Evolutionary conservation across 2,797 vertebrate genomes (phyloP).

Genomic region (Pipistrellus pygmaeus): DNA sequence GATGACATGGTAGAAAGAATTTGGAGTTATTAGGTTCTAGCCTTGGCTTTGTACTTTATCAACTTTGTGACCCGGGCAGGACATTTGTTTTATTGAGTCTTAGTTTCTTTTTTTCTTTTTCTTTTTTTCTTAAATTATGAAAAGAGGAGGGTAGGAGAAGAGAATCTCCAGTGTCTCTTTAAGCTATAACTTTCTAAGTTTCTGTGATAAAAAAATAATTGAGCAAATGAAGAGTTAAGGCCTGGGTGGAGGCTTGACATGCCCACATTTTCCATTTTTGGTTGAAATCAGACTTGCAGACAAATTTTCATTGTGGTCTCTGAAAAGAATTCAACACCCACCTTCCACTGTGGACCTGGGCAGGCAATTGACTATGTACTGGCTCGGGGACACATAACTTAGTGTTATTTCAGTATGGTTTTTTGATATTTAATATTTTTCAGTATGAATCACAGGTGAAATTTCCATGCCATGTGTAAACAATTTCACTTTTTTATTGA

Average conservation of each 20-base stretch:
- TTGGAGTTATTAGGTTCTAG: neutral
- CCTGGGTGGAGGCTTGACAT: slow-evolving; percentile 31
- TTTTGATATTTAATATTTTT: slow-evolving; percentile 74
- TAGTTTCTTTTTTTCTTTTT: neutral
- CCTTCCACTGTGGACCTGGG: slow-evolving; percentile 52
- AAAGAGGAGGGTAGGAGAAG: neutral
- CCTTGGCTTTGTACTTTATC: neutral
- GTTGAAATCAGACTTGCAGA: slow-evolving; percentile 68
- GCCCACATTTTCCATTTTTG: slow-evolving; percentile 61
- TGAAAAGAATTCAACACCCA: slow-evolving; percentile 70
- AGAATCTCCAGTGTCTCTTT: neutral
- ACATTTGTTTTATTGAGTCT: neutral
- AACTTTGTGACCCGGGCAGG: neutral
- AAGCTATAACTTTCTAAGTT: neutral
- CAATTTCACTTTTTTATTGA: slow-evolving; percentile 78
- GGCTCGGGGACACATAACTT: slow-evolving; percentile 59
- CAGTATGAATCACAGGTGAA: slow-evolving; percentile 78
- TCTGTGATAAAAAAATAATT: neutral
- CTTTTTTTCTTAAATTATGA: slow-evolving; percentile 27
- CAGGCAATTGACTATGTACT: slow-evolving; percentile 42
- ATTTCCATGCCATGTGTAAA: slow-evolving; percentile 81
- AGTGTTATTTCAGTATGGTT: slow-evolving; percentile 63
- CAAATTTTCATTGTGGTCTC: slow-evolving; percentile 73
- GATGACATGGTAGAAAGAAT: neutral
- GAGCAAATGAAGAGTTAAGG: slow-evolving; percentile 57